These are phyloP conservation scores for Todiramphus saurophagus DNA, from an alignment of 2,113 vertebrate species.

Conservation along the genomic window DNA sequence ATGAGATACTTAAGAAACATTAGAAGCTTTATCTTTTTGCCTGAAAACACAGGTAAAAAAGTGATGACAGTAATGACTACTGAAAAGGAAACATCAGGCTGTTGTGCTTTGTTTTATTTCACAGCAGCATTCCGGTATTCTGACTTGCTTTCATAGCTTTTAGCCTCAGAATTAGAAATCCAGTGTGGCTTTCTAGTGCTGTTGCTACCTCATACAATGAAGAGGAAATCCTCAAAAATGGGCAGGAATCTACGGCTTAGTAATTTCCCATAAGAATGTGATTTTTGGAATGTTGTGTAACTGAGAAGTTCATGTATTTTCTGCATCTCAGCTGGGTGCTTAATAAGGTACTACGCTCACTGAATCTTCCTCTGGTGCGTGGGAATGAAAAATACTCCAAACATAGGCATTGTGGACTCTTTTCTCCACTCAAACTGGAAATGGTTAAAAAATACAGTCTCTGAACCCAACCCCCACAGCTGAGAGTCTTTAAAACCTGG, in stretches of 20 bases:
- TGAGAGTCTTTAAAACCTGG: neutral
- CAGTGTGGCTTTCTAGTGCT: neutral
- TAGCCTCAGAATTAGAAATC: neutral
- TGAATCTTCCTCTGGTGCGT: neutral
- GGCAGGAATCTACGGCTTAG: neutral
- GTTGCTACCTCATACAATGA: neutral
- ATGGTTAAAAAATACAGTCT: neutral
- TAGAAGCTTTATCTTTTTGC: slow-evolving; percentile 7
- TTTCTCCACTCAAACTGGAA: neutral
- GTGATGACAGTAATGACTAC: neutral
- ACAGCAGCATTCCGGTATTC: neutral
- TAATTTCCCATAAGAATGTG: neutral
- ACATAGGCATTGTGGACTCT: neutral
- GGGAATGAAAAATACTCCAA: neutral
- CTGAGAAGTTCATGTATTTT: neutral
- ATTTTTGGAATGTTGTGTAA: neutral
- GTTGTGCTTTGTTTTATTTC: neutral
- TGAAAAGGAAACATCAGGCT: neutral
- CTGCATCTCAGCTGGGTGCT: neutral
- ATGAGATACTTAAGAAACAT: neutral
- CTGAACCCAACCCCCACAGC: neutral
- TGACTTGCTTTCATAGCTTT: neutral
- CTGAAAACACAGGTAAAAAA: neutral
- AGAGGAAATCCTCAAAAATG: neutral
- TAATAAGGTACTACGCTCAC: neutral